Evolutionary conservation across 2,888 invertebrate species (phyloP), one percentile per base, ranked within the genome.

Genomic region (Capitulum mitella): DNA sequence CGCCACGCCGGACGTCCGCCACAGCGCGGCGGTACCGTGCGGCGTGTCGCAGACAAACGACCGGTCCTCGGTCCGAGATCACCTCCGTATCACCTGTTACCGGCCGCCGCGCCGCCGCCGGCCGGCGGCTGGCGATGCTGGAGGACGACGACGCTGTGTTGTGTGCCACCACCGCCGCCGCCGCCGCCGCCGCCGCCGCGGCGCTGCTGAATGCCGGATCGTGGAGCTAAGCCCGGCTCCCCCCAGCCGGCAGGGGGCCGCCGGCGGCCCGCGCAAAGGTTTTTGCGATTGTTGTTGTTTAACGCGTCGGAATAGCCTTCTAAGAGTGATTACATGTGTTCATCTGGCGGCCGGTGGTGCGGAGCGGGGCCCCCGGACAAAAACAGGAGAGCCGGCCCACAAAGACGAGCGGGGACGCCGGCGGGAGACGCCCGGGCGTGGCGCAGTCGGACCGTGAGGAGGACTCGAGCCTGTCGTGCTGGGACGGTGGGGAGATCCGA

Each of bases 291-390:
- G 70, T 70, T 70, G 70, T 70, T 70, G 70, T 70, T 29, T 70
- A 70, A 70, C 70, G 70, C 34, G 70, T 70, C 70, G 70, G 70
- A 70, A 70, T 40, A 40, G 70, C 6, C 70, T 40, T n/a, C 70
- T 40, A 40, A 70, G 70, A 70, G 70, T 70, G 70, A 70, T 70
- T 70, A 40, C 70, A 70, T 29, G 70, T 70, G 70, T 40, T 70
- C 70, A 70, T 70, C 70, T 70, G 70, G 19, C 70, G 40, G 40
- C 5, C 58, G 22, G 26, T 8, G 34, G 26, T 8, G 34, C 64
- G 29, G 34, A 32, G 64, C 64, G 29, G 16, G 0, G 64, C 34
- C 2, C 34, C 0, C 34, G 64, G 34, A 64, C 34, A 64, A 64
- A 64, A 34, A 34, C 64, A 34, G 19, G 29, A 19, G 64, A 2